These are phyloP conservation scores for Hycleus phaleratus DNA, from an alignment of 1,140 invertebrate genomes.

Conservation along the genomic window DNA sequence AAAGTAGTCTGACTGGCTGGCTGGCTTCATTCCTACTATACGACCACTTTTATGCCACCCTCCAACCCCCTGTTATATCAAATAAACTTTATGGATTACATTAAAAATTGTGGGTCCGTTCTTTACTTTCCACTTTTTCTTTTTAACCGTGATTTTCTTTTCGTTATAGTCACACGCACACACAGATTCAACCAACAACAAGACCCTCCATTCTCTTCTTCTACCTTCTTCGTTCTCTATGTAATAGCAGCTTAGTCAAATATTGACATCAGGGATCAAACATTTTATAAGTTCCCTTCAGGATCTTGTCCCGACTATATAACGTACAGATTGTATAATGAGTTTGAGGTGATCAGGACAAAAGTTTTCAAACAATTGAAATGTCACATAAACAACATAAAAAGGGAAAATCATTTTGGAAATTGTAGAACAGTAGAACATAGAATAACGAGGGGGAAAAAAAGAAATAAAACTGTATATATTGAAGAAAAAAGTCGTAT, in stretches of 20 bases:
- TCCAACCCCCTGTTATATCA: neutral
- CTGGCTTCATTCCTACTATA: too few relatives aligned
- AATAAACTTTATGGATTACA: conserved; percentile 14
- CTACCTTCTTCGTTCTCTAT: conserved; percentile 1
- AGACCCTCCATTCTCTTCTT: neutral
- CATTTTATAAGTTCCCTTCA: conserved; percentile 16
- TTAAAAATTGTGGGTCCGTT: conserved; percentile 12
- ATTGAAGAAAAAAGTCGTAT: too few relatives aligned
- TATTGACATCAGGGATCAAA: conserved; percentile 18
- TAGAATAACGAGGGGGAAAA: too few relatives aligned
- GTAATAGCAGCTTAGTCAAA: conserved; percentile 16
- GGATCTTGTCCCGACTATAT: conserved; percentile 1
- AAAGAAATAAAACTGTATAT: too few relatives aligned
- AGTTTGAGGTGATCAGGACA: neutral
- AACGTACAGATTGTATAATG: conserved; percentile 11
- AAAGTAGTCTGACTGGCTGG: too few relatives aligned
- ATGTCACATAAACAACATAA: neutral
- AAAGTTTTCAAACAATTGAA: too few relatives aligned
- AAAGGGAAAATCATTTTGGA: neutral
- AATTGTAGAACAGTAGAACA: too few relatives aligned
- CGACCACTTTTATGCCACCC: too few relatives aligned
- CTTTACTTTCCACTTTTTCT: conserved; percentile 11
- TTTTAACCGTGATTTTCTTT: neutral
- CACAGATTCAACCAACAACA: too few relatives aligned
- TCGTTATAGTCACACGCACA: too few relatives aligned